Percentiles rank a stretch among this genome's conserved stretches.
Conservation (phyloP, 2,797 vertebrate genomes). For the Falco naumanni region DNA sequence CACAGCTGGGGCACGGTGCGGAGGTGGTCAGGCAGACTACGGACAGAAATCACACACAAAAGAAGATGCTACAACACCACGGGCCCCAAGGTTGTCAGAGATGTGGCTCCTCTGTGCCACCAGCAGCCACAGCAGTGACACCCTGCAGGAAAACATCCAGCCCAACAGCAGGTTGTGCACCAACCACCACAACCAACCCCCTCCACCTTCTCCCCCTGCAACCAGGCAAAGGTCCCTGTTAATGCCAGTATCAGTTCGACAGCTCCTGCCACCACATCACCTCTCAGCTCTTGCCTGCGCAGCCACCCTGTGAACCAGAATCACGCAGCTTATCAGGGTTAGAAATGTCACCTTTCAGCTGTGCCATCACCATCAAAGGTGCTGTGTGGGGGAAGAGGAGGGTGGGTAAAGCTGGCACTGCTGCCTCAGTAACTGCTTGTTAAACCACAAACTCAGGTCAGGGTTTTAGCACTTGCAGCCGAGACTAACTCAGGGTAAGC, state of each 20-base stretch:
- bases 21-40: not conserved
- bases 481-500: not conserved
- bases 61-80: not conserved
- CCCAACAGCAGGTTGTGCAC: not conserved
- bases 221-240: not conserved
- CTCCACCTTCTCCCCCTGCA: not conserved
- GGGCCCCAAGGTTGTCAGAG: not conserved
- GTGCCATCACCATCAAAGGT: not conserved
- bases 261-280: slow-evolving; percentile 15
- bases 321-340: not conserved
- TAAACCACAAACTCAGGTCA: slow-evolving; percentile 6
- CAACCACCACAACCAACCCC: not conserved
- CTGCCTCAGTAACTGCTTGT: not conserved
- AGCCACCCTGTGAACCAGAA: not conserved
- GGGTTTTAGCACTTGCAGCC: not conserved
- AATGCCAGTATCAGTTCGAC: not conserved
- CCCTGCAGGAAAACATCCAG: not conserved
- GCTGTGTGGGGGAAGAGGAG: not conserved
- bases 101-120: not conserved
- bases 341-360: slow-evolving; percentile 33
- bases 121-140: not conserved
- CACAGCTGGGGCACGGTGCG: accelerated
- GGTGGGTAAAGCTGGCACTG: not conserved
- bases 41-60: not conserved
- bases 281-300: not conserved